Evolutionary conservation across 1,140 invertebrate genomes (phyloP), one percentile per base, ranked within the genome.

Genomic region (Spodoptera frugiperda): DNA sequence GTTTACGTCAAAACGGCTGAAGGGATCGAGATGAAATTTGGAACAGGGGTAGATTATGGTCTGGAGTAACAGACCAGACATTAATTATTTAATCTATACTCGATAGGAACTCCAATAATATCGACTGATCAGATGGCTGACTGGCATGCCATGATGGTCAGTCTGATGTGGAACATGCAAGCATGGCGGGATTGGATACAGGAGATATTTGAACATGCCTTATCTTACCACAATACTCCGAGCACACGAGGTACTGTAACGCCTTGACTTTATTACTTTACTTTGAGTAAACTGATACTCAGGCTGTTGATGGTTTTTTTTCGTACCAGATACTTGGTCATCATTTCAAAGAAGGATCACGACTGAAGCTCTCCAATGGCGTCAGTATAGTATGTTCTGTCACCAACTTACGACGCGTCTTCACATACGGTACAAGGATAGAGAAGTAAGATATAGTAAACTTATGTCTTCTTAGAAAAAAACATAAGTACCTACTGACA

Each of bases 71-170:
- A n/a, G n/a, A n/a, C n/a, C n/a, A n/a, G n/a, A n/a, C n/a, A n/a
- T n/a, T n/a, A n/a, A n/a, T n/a, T 48, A 15, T 3, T 65, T 30
- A 9, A 65, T n/a, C 0, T 46, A 10, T 11, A 65, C 10, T 65
- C 19, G 19, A 3, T 46, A 90, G 91, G 89, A 19, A 84, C 87
- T 5, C 86, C 90, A 14, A 89, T 90, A 15, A 83, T 91, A 21
- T 87, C 87, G 3, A 88, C 89, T n/a, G 89, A 92, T 71, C 84
- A 90, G 78, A 91, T 92, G 89, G 53, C 84, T 0, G 91, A 93
- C 75, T 92, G 89, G 91, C 89, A 92, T 53, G 84, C 91, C 3
- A 91, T 91, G 89, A 87, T 92, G 89, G 84, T 91, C 11, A 93
- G 91, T 73, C 76, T 91, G n/a, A 87, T 89, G 80, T 93, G 91